Percentiles rank a stretch among this genome's conserved stretches.
These are phyloP conservation scores for Aramus guarauna DNA, from an alignment of 2,113 vertebrate genomes.

Conservation along the genomic window DNA sequence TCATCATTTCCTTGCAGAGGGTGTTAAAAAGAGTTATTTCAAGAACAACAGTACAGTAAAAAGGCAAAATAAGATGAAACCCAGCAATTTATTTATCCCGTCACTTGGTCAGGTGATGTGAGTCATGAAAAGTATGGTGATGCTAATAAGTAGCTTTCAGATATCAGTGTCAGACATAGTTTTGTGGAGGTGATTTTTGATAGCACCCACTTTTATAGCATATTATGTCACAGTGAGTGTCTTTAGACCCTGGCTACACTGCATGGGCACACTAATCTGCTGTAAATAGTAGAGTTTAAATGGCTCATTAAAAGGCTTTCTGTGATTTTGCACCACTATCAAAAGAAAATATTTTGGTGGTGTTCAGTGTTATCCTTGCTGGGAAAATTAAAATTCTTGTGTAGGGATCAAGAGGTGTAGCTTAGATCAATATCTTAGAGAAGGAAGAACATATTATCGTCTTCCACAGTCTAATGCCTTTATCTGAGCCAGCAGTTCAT, in stretches of 20 bases:
- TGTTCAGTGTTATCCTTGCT: neutral
- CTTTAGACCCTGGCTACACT: neutral
- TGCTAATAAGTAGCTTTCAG: neutral
- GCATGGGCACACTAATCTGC: neutral
- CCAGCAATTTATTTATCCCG: neutral
- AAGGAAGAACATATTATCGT: conserved; percentile 43
- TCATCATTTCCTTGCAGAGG: neutral
- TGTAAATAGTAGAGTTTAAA: neutral
- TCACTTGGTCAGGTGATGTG: too few relatives aligned
- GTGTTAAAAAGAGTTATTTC: neutral
- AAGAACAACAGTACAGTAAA: neutral
- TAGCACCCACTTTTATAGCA: neutral
- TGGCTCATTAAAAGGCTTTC: neutral
- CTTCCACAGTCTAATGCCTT: conserved; percentile 61
- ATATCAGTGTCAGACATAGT: accelerated
- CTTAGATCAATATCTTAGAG: conserved; percentile 33
- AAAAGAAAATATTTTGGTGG: conserved; percentile 17
- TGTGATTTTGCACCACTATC: neutral
- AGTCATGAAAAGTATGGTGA: neutral
- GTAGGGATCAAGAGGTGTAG: conserved; percentile 26
- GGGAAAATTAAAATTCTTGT: conserved; percentile 44
- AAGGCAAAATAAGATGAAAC: neutral
- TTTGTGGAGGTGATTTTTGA: neutral
- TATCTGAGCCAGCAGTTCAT: conserved; percentile 60
- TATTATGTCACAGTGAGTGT: neutral